These are phyloP conservation scores for Meleagris gallopavo DNA, from an alignment of 2,113 vertebrate species.

Conservation along the genomic window DNA sequence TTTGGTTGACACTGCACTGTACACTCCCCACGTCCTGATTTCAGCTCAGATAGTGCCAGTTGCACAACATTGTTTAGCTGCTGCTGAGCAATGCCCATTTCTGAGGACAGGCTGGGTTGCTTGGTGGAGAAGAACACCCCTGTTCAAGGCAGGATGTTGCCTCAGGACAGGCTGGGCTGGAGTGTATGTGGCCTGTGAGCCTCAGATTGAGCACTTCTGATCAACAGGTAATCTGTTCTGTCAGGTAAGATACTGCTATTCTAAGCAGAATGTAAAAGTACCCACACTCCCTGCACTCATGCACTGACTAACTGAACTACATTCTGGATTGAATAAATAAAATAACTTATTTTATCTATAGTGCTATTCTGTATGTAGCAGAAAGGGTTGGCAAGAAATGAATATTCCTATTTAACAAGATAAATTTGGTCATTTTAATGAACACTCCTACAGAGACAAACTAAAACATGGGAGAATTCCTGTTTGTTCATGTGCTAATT, in stretches of 20 bases:
- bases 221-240: background rate
- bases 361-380: background rate
- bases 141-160: too few species aligned
- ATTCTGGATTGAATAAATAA: background rate
- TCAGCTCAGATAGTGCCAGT: too few species aligned
- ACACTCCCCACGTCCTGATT: too few species aligned
- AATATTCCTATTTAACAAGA: constrained; percentile 53
- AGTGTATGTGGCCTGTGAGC: too few species aligned
- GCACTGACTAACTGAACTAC: background rate
- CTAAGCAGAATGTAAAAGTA: background rate
- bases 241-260: rapidly evolving
- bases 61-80: too few species aligned
- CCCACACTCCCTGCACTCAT: background rate
- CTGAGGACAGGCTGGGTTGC: too few species aligned
- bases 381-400: background rate
- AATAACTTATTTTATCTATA: background rate
- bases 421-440: constrained; percentile 69
- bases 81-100: too few species aligned
- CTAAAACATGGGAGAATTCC: constrained; percentile 45
- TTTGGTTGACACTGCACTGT: too few species aligned
- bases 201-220: too few species aligned
- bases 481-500: constrained; percentile 74
- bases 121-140: too few species aligned
- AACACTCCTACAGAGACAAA: constrained; percentile 55
- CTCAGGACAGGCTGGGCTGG: too few species aligned